Conservation (phyloP, 1,140 invertebrate genomes). For the Trichogramma pretiosum region DNA sequence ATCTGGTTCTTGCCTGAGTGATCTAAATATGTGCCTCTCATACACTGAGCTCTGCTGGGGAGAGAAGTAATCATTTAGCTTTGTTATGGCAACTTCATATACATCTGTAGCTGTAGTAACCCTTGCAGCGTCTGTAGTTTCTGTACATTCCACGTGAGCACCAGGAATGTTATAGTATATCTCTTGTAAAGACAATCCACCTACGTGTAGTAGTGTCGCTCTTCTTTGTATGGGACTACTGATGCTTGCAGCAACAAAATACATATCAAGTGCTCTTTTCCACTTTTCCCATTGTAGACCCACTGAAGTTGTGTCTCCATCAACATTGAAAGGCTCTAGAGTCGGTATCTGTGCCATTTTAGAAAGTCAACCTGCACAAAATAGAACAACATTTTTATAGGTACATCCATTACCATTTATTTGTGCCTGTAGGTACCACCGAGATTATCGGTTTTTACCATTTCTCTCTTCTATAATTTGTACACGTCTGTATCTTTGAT, state of each 20-base stretch:
- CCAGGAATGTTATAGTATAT: not conserved
- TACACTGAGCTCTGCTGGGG: not conserved
- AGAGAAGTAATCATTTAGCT: not conserved
- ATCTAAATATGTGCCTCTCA: not conserved
- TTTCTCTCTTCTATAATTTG: too few relatives aligned
- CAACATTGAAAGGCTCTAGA: too few relatives aligned
- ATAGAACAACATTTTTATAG: too few relatives aligned
- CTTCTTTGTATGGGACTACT: not conserved
- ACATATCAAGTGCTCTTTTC: not conserved
- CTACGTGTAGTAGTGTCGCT: not conserved
- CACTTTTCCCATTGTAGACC: not conserved
- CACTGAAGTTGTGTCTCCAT: not conserved
- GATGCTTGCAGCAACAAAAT: not conserved
- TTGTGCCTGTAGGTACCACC: too few relatives aligned
- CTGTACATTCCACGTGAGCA: too few relatives aligned
- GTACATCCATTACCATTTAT: too few relatives aligned
- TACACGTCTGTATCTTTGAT: too few relatives aligned
- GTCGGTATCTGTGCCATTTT: too few relatives aligned
- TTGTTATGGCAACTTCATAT: not conserved
- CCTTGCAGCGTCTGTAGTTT: too few relatives aligned
- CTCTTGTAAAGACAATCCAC: not conserved
- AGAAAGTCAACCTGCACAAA: too few relatives aligned
- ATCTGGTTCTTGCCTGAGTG: not conserved
- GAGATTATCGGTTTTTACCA: too few relatives aligned
- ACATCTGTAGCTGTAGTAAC: not conserved